Evolutionary conservation across 2,888 invertebrate genomes (phyloP).

Genomic region (Alentia gelatinosa): DNA sequence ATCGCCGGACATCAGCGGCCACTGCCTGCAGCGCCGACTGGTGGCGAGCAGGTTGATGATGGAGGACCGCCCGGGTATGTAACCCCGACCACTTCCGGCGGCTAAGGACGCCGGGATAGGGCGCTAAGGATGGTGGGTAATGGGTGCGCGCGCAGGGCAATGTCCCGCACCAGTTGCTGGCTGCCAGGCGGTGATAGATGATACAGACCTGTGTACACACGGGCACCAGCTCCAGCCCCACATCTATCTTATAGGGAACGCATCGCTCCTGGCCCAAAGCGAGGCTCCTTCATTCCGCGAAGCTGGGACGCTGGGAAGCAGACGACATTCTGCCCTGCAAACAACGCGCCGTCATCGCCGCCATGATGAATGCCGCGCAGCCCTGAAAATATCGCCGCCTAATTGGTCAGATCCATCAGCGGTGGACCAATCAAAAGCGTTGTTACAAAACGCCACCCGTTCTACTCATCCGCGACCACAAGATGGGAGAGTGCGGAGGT

Average conservation of each 20-base stretch:
- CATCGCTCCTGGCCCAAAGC: not conserved
- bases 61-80: conserved; percentile 10
- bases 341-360: not conserved
- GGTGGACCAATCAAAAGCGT: not conserved
- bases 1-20: too few relatives aligned
- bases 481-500: not conserved
- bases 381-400: not conserved
- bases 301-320: too few relatives aligned
- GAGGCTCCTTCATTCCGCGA: not conserved
- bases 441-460: not conserved
- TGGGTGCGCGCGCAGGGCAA: not conserved
- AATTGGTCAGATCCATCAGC: conserved; percentile 46
- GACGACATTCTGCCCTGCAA: not conserved
- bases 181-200: conserved; percentile 47
- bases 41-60: not conserved
- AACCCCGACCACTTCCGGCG: conserved; percentile 46
- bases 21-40: not conserved
- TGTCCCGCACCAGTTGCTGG: conserved; percentile 46
- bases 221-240: not conserved
- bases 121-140: conserved; percentile 41
- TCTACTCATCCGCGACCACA: not conserved
- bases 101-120: conserved; percentile 48
- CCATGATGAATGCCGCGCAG: not conserved
- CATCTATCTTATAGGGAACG: conserved; percentile 6
- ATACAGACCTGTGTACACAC: conserved; percentile 33